A percentile compares a stretch with the other conserved stretches of the same genome.
Conservation (phyloP, 2,888 invertebrate species). For the Gonocerus acuteangulatus region DNA sequence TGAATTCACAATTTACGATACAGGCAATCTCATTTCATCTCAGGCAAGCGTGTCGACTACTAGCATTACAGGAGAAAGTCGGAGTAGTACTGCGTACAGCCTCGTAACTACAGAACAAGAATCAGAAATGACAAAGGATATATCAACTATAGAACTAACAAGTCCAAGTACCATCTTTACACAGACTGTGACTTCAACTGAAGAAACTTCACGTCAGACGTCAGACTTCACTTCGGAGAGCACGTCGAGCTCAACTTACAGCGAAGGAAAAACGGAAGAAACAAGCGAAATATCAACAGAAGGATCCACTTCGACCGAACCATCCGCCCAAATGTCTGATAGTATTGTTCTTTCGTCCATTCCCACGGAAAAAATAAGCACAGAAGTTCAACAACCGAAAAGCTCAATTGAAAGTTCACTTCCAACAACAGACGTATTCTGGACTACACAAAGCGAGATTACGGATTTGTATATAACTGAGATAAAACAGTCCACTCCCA, state of each 20-base stretch:
- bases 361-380: too few relatives aligned
- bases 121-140: background rate
- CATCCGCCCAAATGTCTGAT: background rate
- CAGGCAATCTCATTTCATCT: too few relatives aligned
- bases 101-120: background rate
- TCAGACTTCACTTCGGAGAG: background rate
- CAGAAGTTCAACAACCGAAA: too few relatives aligned
- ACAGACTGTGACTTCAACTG: background rate
- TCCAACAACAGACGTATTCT: too few relatives aligned
- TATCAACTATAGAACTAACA: background rate
- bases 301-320: background rate
- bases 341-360: too few relatives aligned
- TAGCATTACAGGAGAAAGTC: too few relatives aligned
- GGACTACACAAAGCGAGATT: background rate
- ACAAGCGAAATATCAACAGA: too few relatives aligned
- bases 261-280: too few relatives aligned
- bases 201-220: background rate
- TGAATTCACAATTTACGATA: too few relatives aligned
- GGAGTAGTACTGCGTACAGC: too few relatives aligned
- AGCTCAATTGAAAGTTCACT: too few relatives aligned
- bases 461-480: slow-evolving; percentile 25
- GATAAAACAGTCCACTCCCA: slow-evolving; percentile 29
- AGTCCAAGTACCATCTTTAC: background rate
- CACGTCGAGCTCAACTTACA: background rate
- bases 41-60: too few relatives aligned